phyloP scores from a whole-genome alignment of 2,888 invertebrate genomes.

The Leucoma salicis region DNA sequence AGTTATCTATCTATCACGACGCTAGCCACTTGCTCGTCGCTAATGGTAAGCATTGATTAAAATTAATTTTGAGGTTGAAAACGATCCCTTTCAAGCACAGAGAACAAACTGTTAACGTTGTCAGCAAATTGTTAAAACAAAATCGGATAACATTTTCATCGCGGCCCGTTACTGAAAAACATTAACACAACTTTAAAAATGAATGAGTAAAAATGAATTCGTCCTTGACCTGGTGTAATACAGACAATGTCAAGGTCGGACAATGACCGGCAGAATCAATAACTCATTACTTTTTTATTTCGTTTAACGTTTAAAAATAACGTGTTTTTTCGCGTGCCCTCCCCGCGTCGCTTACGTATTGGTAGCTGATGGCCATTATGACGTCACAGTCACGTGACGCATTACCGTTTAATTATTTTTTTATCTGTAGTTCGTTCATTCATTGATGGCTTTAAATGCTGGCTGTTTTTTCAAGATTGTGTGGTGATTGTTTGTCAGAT shows the following conservation, averaged over 20 bases:
- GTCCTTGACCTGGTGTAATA: constrained; percentile 56
- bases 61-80: too few relatives aligned
- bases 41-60: too few relatives aligned
- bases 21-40: too few relatives aligned
- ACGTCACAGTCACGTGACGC: constrained; percentile 37
- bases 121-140: too few relatives aligned
- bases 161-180: not conserved
- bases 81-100: too few relatives aligned
- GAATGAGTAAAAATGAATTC: constrained; percentile 46
- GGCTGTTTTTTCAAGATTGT: constrained; percentile 13
- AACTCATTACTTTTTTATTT: constrained; percentile 70
- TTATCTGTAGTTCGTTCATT: constrained; percentile 21
- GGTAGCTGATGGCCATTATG: constrained; percentile 44
- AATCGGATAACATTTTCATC: too few relatives aligned
- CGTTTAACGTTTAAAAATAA: constrained; percentile 64
- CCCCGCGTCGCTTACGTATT: constrained; percentile 48
- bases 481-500: not conserved
- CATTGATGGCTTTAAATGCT: constrained; percentile 8
- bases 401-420: constrained; percentile 28
- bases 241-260: constrained; percentile 41
- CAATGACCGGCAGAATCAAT: constrained; percentile 56
- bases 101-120: too few relatives aligned
- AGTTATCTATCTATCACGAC: too few relatives aligned
- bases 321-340: constrained; percentile 52
- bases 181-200: constrained; percentile 21